Evolutionary conservation across 2,113 vertebrate genomes (phyloP), one percentile per base, ranked within the genome.

Genomic region (Epinephelus fuscoguttatus): DNA sequence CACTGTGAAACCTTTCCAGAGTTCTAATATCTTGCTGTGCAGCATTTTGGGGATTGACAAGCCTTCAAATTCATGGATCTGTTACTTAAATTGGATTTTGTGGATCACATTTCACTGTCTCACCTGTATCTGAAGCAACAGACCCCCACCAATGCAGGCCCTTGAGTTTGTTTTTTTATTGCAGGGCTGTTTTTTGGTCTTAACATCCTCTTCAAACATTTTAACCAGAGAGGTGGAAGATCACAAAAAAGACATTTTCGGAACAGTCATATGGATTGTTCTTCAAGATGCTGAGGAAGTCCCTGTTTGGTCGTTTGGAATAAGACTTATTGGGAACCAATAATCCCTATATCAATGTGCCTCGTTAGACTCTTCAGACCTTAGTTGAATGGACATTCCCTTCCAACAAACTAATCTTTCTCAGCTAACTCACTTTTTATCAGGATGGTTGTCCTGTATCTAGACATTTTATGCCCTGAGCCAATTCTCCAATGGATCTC

Each of bases 401-500:
- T 70, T 80, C 17, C n/a, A 62, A 70, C 40, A 45, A 64, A 25
- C 3, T n/a, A 5, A 55, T 78, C 21, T 72, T 30, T 72, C 27
- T 11, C 10, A 50, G 23, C 63, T 19, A 42, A 55, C 56, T 82
- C 23, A 33, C 2, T 60, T 67, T 72, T 57, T 19, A 60, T 69
- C 17, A 63, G 50, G 53, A 19, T 14, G 4, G 10, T 50, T 45
- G 59, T 68, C 13, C 25, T 64, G 21, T 27, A 72, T 80, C 33
- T 67, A 42, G 47, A 81, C 47, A 59, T 59, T 73, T 72, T 49
- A 37, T 37, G 18, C 23, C 27, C 61, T 30, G 15, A 75, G 37
- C 33, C 52, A 76, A 10, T 71, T 82, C 57, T 85, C 52, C 11
- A 23, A 27, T 18, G 59, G 66, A 81, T 72, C 18, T 74, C 60